phyloP scores from a whole-genome alignment of 2,113 vertebrate genomes.

The Poecilia latipinna region DNA sequence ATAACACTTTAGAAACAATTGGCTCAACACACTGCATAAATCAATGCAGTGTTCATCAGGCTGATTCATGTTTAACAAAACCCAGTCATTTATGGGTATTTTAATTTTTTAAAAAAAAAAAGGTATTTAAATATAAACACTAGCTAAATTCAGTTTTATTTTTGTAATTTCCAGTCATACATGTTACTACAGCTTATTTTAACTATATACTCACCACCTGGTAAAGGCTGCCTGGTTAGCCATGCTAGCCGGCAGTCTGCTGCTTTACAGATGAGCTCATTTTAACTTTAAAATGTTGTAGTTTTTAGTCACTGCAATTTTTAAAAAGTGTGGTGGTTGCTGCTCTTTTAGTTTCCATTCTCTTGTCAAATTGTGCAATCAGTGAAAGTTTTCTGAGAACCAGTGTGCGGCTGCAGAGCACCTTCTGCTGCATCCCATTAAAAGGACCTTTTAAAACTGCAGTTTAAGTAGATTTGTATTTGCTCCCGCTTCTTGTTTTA shows the following conservation, averaged over 20 bases:
- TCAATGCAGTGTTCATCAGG: not conserved
- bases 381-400: no score
- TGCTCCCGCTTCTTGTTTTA: no score
- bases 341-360: no score
- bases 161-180: not conserved
- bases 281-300: not conserved
- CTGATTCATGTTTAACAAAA: not conserved
- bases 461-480: not conserved
- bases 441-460: not conserved
- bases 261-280: not conserved
- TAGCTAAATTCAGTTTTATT: not conserved
- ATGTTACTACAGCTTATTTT: not conserved
- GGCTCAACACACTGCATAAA: not conserved
- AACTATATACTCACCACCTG: not conserved
- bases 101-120: no score
- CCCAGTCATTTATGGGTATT: not conserved
- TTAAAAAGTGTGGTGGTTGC: no score
- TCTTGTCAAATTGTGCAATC: not conserved
- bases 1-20: not conserved
- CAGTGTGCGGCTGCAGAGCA: not conserved
- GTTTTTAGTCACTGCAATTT: no score
- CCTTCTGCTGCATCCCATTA: no score
- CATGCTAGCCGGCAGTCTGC: not conserved
- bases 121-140: no score
- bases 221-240: not conserved